Evolutionary conservation across 2,888 invertebrate genomes (phyloP).

Genomic region (Mythimna pallens): DNA sequence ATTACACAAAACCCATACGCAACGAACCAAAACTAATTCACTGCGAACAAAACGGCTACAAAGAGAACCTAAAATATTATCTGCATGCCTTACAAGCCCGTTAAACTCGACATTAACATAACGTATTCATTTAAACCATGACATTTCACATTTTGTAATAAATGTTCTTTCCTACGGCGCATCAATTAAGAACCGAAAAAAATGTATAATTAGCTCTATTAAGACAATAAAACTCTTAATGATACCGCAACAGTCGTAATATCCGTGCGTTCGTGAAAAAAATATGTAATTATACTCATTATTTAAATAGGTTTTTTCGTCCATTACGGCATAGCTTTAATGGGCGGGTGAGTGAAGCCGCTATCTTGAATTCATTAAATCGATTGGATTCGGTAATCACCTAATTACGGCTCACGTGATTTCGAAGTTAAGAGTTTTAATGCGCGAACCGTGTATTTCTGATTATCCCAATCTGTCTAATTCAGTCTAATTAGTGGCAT

Average conservation of each 20-base stretch:
- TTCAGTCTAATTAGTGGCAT: conserved; percentile 81
- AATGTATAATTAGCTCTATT: conserved; percentile 90
- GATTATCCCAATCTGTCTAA: conserved; percentile 87
- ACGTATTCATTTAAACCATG: conserved; percentile 89
- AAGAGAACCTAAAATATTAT: conserved; percentile 83
- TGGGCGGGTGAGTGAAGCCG: conserved; percentile 85
- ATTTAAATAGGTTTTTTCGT: conserved; percentile 90
- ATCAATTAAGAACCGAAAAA: conserved; percentile 90
- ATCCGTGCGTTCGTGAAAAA: conserved; percentile 89
- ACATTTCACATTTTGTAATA: conserved; percentile 90
- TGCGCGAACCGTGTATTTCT: conserved; percentile 88
- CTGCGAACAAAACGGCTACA: conserved; percentile 86
- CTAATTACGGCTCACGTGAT: conserved; percentile 89
- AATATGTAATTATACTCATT: conserved; percentile 90
- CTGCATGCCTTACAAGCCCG: conserved; percentile 84
- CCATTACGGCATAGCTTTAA: conserved; percentile 87
- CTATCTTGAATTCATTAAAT: conserved; percentile 89
- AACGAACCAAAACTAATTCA: conserved; percentile 86
- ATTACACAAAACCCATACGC: conserved; percentile 82
- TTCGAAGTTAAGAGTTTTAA: conserved; percentile 86
- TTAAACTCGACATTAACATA: conserved; percentile 88
- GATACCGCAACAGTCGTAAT: conserved; percentile 89
- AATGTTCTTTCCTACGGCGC: conserved; percentile 88
- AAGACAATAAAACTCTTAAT: conserved; percentile 91
- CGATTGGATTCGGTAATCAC: conserved; percentile 90